Evolutionary conservation across 2,113 vertebrate genomes (phyloP), one percentile per base, ranked within the genome.

Genomic region (Paratilapia polleni): DNA sequence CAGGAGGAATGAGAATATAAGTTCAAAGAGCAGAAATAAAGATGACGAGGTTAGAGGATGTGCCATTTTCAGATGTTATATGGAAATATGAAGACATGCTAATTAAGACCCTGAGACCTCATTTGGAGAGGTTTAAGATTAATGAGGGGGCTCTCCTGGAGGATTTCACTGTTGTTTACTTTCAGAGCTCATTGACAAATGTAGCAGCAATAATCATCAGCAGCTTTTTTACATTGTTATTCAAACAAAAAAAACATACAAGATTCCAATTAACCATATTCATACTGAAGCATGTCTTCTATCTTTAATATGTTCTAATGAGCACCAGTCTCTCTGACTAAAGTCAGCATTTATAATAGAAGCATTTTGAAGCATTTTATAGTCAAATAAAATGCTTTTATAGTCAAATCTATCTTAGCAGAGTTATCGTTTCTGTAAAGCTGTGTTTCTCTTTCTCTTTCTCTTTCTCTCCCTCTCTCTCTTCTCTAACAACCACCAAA

Each of bases 91-190:
- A 59, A 89, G 82, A 89, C 79, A 84, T 81, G 89, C 68, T 92
- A 92, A 95, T 93, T 84, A 92, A 89, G 81, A 88, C 84, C 93
- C 88, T 0, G 52, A 85, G 81, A 89, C 87, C 70, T 84, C 60
- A 68, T 91, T 91, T 28, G 43, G 75, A 76, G 77, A 86, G 76
- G 79, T 81, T 91, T 90, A 81, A 88, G 86, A 92, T 92, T 93
- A 94, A 95, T 89, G 87, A 95, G 93, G 85, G 58, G 28, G 75
- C 64, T 85, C 62, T 81, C 80, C 62, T 64, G 66, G 61, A 88
- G 83, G 88, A 88, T 92, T 87, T 84, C 24, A 56, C 74, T 78
- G 86, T 84, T 90, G 85, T 89, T 91, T 91, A 85, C 88, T 90
- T 82, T 90, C 66, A 75, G 90, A 82, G 78, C 80, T 93, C 88